Evolutionary conservation across 1,140 invertebrate species (phyloP).

Genomic region (Streblospio benedicti): DNA sequence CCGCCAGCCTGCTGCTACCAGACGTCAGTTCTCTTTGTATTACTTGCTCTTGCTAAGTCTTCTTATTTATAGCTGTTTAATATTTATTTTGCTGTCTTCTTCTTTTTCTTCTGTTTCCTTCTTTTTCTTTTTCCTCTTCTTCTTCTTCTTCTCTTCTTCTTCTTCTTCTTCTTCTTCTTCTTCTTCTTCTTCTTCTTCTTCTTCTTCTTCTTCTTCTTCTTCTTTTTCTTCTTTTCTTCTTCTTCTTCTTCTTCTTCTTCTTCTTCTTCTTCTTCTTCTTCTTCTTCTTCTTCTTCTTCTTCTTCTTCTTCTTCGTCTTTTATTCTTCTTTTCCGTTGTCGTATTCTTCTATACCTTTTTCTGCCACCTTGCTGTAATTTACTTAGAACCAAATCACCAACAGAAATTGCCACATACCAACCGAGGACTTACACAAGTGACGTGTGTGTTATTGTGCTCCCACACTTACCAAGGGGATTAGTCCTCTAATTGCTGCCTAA

Average conservation of each 20-base stretch:
- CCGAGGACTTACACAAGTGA: no score
- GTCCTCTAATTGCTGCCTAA: no score
- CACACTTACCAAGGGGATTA: no score
- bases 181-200: background rate
- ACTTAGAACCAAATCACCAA: no score
- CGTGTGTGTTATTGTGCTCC: no score
- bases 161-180: background rate
- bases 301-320: no score
- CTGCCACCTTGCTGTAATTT: no score
- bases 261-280: background rate
- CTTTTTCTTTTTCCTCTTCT: background rate
- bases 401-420: no score
- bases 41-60: slow-evolving; percentile 5
- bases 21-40: slow-evolving; percentile 12
- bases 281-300: background rate
- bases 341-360: background rate
- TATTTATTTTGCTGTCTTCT: slow-evolving; percentile 4
- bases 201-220: slow-evolving; percentile 2
- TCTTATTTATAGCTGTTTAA: slow-evolving; percentile 3
- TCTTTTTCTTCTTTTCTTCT: background rate
- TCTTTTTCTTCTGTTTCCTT: slow-evolving; percentile 11
- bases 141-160: slow-evolving; percentile 8
- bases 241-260: background rate
- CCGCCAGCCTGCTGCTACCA: no score
- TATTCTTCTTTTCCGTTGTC: no score